Conservation (phyloP, 1,140 invertebrate species). For the Cylas formicarius region DNA sequence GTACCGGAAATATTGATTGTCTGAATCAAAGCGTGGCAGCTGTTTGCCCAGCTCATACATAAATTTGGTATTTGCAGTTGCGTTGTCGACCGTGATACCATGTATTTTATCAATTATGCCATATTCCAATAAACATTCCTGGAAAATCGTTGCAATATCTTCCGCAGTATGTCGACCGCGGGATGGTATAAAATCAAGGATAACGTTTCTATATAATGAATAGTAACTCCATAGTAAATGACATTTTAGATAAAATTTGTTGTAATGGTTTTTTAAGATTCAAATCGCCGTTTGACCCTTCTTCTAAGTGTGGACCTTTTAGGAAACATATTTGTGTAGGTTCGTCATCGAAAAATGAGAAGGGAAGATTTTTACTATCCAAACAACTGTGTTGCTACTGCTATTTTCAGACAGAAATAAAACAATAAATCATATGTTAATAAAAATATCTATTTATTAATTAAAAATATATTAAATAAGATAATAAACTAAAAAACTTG, state of each 20-base stretch:
- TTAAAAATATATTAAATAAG: no score
- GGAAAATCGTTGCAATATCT: constrained; percentile 37
- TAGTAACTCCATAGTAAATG: constrained; percentile 38
- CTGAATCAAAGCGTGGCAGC: constrained; percentile 12
- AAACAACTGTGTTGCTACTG: no score
- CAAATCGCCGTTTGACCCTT: no score
- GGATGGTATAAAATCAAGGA: constrained; percentile 38
- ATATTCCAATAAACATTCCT: constrained; percentile 28
- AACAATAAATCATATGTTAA: no score
- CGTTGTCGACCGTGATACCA: constrained; percentile 24
- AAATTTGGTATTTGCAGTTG: constrained; percentile 27
- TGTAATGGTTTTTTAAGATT: no score
- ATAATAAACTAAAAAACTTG: no score
- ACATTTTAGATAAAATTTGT: constrained; percentile 39
- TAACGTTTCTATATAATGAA: constrained; percentile 28
- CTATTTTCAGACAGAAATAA: no score
- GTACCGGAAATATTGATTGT: constrained; percentile 12
- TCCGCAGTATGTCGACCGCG: constrained; percentile 33
- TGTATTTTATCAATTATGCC: constrained; percentile 32
- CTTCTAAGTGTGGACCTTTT: no score
- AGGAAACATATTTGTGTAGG: no score
- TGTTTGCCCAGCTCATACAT: constrained; percentile 16
- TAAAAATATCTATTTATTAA: no score
- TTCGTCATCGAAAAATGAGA: no score
- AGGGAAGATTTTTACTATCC: no score